Base-by-base conservation (phyloP, 2,113 vertebrate genomes). In the Leucopsar rothschildi region DNA sequence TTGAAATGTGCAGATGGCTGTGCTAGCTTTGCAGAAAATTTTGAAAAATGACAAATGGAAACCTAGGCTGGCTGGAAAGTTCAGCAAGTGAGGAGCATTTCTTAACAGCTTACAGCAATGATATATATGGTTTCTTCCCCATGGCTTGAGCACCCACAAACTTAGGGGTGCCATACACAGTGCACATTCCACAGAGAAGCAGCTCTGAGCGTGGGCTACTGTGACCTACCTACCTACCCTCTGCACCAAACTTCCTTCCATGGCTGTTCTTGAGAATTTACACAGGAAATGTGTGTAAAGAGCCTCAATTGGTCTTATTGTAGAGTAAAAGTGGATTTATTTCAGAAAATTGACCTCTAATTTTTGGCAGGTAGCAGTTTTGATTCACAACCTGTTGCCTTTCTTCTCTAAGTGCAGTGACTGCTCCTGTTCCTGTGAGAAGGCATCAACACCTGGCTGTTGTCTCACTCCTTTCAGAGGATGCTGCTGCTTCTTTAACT, bases 141-240 rank as follows among this genome's bases (percentile, higher is more conserved):
- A 25, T 0, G 0, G 22, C 16, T 39, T 7, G 0, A 70, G 40
- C 1, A 1, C 17, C 22, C 42, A 82, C 1, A 1, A 13, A 70
- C 85, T 56, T 29, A 33, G 15, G 42, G 8, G 10, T 42, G 40
- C 7, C 0, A 1, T 47, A 33, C 5, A 11, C 22, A 17, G 4
- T 1, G 6, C 12, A 9, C 22, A 50, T 44, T 4, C 12, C 55
- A 37, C 0, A 14, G 52, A 70, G 79, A 69, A 57, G 31, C 29
- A 75, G 37, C 9, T 59, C 24, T 23, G 15, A 90, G 19, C 1
- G 1, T 17, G 28, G 4, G 21, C 29, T 55, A 37, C 44, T 53
- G 35, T 9, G 9, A 59, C 21, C 40, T 20, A 31, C 11, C 50
- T 9, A n/a, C 6, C 50, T 10, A 27, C 17, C 4, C 35, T 53